These are phyloP conservation scores for Drosophila pseudotalamancana DNA, from an alignment of 2,888 invertebrate genomes.

Conservation along the genomic window DNA sequence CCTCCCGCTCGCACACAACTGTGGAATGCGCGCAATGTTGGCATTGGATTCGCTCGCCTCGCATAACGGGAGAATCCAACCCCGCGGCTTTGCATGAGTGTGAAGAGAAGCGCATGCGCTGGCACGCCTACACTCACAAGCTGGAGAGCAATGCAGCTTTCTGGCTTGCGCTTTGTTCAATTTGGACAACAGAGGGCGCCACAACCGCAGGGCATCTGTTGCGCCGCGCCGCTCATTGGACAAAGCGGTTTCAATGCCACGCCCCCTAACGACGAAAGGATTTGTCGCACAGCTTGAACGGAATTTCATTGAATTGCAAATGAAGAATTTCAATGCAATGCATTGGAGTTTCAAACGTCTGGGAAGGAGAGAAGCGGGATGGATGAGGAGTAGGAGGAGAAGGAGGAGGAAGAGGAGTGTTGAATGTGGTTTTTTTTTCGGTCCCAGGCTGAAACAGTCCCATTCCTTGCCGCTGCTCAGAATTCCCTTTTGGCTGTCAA, in stretches of 20 bases:
- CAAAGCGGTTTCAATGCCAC: conserved; percentile 45
- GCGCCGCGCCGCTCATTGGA: conserved; percentile 62
- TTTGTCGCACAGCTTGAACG: conserved; percentile 46
- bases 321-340: conserved; percentile 79
- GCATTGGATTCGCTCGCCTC: conserved; percentile 61
- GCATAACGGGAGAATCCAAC: conserved; percentile 72
- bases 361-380: background rate
- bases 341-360: conserved; percentile 61
- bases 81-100: conserved; percentile 49
- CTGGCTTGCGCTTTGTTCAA: conserved; percentile 20
- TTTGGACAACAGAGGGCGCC: conserved; percentile 41
- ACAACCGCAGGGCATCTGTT: conserved; percentile 65
- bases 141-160: conserved; percentile 16
- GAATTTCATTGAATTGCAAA: conserved; percentile 78
- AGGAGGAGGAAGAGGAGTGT: background rate
- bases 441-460: conserved; percentile 13
- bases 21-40: conserved; percentile 61
- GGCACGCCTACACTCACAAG: conserved; percentile 80
- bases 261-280: conserved; percentile 48
- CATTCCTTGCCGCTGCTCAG: background rate
- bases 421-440: background rate
- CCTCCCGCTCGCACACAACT: conserved; percentile 67
- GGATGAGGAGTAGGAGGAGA: background rate
- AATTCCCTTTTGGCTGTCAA: conserved; percentile 17
- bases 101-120: conserved; percentile 75